Percentiles rank a stretch among this genome's conserved stretches.
Evolutionary conservation across 2,113 vertebrate species (phyloP).

Genomic region (Monarcha castaneiventris): DNA sequence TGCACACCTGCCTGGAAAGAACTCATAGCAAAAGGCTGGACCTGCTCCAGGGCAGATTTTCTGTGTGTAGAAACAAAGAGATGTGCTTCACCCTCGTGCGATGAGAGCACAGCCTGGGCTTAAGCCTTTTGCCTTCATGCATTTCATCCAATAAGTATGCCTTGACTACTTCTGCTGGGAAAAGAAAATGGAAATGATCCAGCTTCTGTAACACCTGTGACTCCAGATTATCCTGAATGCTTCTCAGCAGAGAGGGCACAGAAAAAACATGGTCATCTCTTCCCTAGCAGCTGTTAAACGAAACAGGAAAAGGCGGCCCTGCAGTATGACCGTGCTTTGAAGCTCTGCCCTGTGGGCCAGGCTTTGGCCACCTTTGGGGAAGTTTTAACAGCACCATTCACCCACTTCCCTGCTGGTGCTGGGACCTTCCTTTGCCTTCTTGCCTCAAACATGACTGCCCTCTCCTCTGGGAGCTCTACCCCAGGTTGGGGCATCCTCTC

Average conservation of each 20-base stretch:
- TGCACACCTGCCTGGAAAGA: neutral
- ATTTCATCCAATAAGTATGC: neutral
- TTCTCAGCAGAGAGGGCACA: neutral
- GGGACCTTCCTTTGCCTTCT: neutral
- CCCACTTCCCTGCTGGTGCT: too few species aligned
- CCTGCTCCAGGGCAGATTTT: neutral
- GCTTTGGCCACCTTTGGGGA: neutral
- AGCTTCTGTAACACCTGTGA: neutral
- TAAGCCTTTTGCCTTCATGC: neutral
- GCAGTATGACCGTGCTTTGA: neutral
- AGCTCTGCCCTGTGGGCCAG: neutral
- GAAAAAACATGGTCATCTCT: neutral
- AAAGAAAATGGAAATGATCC: neutral
- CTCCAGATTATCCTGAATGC: neutral
- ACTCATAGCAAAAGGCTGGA: neutral
- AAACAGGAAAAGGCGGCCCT: neutral
- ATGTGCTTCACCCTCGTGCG: neutral
- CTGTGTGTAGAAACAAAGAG: neutral
- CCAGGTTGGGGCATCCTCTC: neutral
- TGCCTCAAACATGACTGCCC: neutral
- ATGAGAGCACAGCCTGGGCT: neutral
- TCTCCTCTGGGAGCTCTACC: accelerated
- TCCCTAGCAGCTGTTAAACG: conserved; percentile 13
- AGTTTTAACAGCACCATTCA: neutral
- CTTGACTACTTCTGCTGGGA: neutral